Percentiles rank a stretch among this genome's conserved stretches.
Conservation (phyloP, 1,140 invertebrate genomes). For the Dendrolimus kikuchii region DNA sequence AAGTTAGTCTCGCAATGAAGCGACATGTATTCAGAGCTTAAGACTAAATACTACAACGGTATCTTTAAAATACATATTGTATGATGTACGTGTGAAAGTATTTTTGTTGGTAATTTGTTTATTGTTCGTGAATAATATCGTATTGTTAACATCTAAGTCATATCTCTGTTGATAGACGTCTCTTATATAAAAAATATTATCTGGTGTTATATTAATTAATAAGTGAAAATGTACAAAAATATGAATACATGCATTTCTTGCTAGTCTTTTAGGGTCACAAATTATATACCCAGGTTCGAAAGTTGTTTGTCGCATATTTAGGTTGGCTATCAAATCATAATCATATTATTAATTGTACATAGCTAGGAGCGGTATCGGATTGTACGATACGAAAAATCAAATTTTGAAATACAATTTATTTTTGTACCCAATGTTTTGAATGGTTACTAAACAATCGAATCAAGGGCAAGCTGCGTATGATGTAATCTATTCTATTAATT, state of each 20-base stretch:
- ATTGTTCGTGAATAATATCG: conserved; percentile 12
- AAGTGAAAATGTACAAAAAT: conserved; percentile 68
- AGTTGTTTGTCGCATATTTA: conserved; percentile 10
- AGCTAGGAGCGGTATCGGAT: conserved; percentile 33
- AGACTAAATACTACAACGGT: no score
- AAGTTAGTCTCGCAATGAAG: no score
- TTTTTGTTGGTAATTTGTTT: conserved; percentile 14
- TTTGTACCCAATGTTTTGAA: conserved; percentile 66
- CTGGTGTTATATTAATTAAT: conserved; percentile 64
- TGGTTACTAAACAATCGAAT: conserved; percentile 28
- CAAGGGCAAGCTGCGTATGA: conserved; percentile 27
- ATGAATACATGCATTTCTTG: conserved; percentile 65
- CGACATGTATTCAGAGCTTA: no score
- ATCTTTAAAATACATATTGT: no score
- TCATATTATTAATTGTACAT: conserved; percentile 23
- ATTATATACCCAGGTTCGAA: conserved; percentile 24
- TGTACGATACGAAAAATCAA: conserved; percentile 30
- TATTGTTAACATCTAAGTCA: conserved; percentile 58
- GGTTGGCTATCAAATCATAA: conserved; percentile 12
- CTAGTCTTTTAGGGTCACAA: conserved; percentile 66
- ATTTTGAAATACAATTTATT: conserved; percentile 57
- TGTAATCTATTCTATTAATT: conserved; percentile 19
- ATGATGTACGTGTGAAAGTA: conserved; percentile 9
- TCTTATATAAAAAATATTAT: conserved; percentile 50
- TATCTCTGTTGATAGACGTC: conserved; percentile 61